Evolutionary conservation across 2,113 vertebrate genomes (phyloP).

Genomic region (Alethe diademata): DNA sequence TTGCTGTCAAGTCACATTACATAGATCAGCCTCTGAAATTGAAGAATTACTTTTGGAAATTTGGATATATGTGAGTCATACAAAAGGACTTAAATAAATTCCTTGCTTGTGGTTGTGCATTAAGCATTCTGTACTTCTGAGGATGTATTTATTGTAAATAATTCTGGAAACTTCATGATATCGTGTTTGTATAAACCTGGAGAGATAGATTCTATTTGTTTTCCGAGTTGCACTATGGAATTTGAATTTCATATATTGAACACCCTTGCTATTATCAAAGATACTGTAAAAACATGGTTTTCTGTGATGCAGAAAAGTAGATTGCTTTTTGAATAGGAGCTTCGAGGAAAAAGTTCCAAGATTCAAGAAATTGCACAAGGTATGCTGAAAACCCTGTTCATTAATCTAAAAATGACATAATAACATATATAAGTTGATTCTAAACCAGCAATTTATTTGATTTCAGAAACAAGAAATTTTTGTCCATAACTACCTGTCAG

Average conservation of each 20-base stretch:
- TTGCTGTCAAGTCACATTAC: neutral
- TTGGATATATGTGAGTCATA: neutral
- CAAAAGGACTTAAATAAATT: neutral
- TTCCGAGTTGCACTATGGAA: neutral
- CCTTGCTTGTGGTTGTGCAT: neutral
- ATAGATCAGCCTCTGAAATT: neutral
- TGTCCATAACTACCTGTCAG: neutral
- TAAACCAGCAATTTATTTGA: neutral
- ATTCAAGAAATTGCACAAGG: neutral
- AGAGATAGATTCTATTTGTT: neutral
- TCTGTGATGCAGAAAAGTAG: neutral
- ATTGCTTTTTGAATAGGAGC: neutral
- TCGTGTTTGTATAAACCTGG: neutral
- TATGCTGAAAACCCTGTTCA: neutral
- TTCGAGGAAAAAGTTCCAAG: neutral
- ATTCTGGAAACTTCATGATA: neutral
- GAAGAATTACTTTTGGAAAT: neutral
- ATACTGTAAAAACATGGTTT: neutral
- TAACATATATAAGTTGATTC: neutral
- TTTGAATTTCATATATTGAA: neutral
- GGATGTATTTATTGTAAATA: neutral
- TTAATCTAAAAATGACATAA: neutral
- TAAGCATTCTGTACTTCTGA: neutral
- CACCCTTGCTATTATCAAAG: neutral
- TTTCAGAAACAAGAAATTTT: neutral